Base-by-base conservation (phyloP, 2,797 vertebrate genomes). In the Hylomyscus alleni region DNA sequence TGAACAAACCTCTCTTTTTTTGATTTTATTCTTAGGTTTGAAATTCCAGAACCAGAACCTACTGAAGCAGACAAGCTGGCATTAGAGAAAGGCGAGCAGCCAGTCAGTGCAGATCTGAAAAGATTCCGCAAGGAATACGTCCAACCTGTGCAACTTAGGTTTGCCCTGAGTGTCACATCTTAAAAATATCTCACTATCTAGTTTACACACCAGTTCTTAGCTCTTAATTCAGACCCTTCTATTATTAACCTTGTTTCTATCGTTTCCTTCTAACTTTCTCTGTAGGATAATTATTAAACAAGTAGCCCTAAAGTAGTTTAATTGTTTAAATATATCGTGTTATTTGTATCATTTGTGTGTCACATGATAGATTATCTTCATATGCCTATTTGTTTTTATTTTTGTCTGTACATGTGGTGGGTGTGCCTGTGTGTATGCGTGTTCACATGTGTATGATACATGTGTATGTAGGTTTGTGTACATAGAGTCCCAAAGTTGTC, bases 111-210 rank as follows among this genome's bases (percentile, higher is more conserved):
- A 5, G 99, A 99, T 98, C 99, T 99, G 2, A 99, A 99, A 97
- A 99, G 99, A 77, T 99, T 99, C 98, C 98, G 99, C 76, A 99
- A 99, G 98, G 99, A 99, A 96, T 99, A 99, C 0, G 99, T 99
- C 90, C 99, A 99, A 98, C 99, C 99, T 4, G 99, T 99, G 58
- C 99, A 99, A 93, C 99, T 99, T 98, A 99, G 99, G 99, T 99
- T 84, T 56, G 96, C 62, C 37, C 67, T 93, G 3, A 94, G 62
- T 95, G 73, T 91, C 76, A 19, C 24, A 24, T 93, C 80, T 56
- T 58, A 40, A 44, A 47, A 93, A 93, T 50, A 72, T 85, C 94
- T 89, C 24, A 72, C 13, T 90, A 24, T 90, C 54, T 54, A 81
- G 37, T 86, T 93, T 92, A 50, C 52, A 83, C 6, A 90, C 17